Base-by-base conservation (phyloP, 2,113 vertebrate species). In the Alectura lathami region DNA sequence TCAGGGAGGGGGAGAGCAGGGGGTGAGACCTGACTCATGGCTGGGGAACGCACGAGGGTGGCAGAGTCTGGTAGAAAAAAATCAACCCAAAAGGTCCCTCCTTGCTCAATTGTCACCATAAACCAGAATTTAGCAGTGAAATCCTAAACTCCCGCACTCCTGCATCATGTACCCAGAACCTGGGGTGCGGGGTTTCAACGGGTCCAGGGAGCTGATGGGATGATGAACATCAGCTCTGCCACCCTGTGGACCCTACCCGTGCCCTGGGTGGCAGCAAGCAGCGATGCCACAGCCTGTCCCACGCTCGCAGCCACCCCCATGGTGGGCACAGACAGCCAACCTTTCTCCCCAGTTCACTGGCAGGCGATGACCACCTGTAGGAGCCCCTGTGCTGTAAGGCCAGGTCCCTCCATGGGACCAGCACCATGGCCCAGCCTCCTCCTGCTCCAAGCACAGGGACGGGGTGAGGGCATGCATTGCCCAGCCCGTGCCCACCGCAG, bases 21-120 rank as follows among this genome's bases (percentile, higher is more conserved):
- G 64, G 38, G 38, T 74, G 89, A 90, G 86, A 57, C 60, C 45
- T 95, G 92, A 93, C 79, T 95, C 92, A 89, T 4, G 10, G 63
- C 75, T 80, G 72, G 68, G 82, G 85, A 95, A 85, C 1, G 13
- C 85, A 89, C 0, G 56, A 89, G 89, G 78, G 70, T 89, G 91
- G 87, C 56, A 89, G 53, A 87, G 78, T 50, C 64, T 74, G 29
- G 8, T 27, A 23, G 68, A 89, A 74, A 63, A 74, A 82, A 87
- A 72, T 8, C 54, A 91, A 16, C 85, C 51, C 64, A 13, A 43
- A 78, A 74, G 57, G 60, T 54, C 18, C 11, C 68, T 81, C 67
- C 69, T 9, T 6, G 50, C 50, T 59, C 81, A 78, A 36, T 30
- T 36, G 36, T 57, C 53, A 66, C 13, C 45, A 17, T 0, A 11